These are phyloP conservation scores for Torymus tubicola DNA, from an alignment of 2,888 invertebrate genomes.

Conservation along the genomic window DNA sequence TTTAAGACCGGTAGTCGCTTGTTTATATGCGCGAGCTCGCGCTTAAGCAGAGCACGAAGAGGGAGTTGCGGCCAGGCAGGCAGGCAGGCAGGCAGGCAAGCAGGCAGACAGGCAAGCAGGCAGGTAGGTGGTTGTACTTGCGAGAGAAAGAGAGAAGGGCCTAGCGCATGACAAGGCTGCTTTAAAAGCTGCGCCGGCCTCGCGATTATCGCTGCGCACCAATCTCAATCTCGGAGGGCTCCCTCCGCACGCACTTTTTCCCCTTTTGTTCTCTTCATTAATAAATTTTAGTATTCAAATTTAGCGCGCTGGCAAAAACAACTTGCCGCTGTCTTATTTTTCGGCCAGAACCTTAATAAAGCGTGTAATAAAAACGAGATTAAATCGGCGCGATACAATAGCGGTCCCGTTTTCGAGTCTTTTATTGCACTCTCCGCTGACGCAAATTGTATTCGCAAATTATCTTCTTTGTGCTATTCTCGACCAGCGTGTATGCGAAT, in stretches of 20 bases:
- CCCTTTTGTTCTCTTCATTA: background rate
- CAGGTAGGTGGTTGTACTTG: too few relatives aligned
- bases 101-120: too few relatives aligned
- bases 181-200: conserved; percentile 20
- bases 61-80: conserved; percentile 22
- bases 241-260: background rate
- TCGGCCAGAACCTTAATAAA: too few relatives aligned
- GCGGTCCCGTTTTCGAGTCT: too few relatives aligned
- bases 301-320: background rate
- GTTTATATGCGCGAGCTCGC: conserved; percentile 66
- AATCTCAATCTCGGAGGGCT: conserved; percentile 27
- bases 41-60: conserved; percentile 45
- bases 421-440: too few relatives aligned
- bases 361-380: too few relatives aligned
- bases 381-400: background rate
- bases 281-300: background rate
- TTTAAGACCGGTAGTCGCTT: conserved; percentile 71
- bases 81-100: too few relatives aligned
- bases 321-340: too few relatives aligned
- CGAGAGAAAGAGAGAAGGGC: too few relatives aligned
- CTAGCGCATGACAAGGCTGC: conserved; percentile 43
- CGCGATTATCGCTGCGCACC: conserved; percentile 24
- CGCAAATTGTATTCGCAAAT: too few relatives aligned
- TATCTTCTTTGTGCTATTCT: too few relatives aligned
- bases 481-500: too few relatives aligned